Percentiles rank a stretch among this genome's conserved stretches.
These are phyloP conservation scores for Antechinus flavipes DNA, from an alignment of 2,113 vertebrate genomes.

Conservation along the genomic window DNA sequence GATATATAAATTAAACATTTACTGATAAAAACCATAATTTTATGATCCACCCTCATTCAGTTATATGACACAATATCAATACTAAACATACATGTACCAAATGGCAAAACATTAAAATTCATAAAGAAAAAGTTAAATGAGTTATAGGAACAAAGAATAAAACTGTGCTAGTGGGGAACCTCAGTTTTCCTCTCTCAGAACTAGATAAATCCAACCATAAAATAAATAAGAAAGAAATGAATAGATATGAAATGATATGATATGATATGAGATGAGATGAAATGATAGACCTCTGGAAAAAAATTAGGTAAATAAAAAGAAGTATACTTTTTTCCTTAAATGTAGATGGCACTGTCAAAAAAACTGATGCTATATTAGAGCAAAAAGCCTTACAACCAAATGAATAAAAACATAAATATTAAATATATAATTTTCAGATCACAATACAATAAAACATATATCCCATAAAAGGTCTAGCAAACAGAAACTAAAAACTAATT, in stretches of 20 bases:
- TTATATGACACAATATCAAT: neutral
- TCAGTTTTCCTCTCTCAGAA: neutral
- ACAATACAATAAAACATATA: neutral
- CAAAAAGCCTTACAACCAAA: neutral
- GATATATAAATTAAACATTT: no score
- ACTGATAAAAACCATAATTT: no score
- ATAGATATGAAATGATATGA: neutral
- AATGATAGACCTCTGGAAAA: neutral
- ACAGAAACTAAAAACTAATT: neutral
- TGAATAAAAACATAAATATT: neutral
- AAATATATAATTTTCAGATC: neutral
- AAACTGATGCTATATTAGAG: neutral
- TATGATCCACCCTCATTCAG: no score
- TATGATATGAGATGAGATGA: neutral
- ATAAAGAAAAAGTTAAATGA: neutral
- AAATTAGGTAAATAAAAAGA: neutral
- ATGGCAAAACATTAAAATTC: neutral
- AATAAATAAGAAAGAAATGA: neutral
- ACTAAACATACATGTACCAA: neutral
- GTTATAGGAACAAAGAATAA: neutral
- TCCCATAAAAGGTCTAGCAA: neutral
- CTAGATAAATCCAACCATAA: neutral
- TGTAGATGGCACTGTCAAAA: neutral
- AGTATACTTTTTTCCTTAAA: neutral
- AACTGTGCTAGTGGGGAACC: neutral